Base-by-base conservation (phyloP, 2,888 invertebrate genomes). In the Sipha maydis region DNA sequence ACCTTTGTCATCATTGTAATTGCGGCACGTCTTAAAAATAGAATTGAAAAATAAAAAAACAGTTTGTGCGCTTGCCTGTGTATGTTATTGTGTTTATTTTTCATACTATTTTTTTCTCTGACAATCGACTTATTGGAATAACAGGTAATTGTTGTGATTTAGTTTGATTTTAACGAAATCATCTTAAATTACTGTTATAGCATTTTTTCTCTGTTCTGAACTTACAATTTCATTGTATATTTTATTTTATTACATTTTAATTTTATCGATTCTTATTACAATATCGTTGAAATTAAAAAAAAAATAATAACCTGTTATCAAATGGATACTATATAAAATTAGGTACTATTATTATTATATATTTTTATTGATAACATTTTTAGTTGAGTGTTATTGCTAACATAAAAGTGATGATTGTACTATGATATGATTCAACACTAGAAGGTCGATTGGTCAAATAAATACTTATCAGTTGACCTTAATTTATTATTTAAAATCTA, bases 21-120 rank as follows among this genome's bases (percentile, higher is more conserved):
- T 86, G 79, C 71, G 34, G 86, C 3, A 71, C 56, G 28, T 80
- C n/a, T 86, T 86, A 86, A 86, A 79, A 86, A 79, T 86, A 86
- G 79, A 71, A 7, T n/a, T 67, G 0, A 25, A 28, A 83, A 86
- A 56, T n/a, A 54, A 73, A 34, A 54, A 78, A 78, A 56, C 28
- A 21, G 56, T 21, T 17, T 21, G 3, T 8, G 19, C 17, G 56
- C 56, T 21, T 19, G 19, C 17, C 34, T 0, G 73, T 34, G 75
- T 54, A 11, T 28, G 25, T 25, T 25, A n/a, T 25, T 61, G 61
- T 21, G 61, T 21, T 9, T 9, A 48, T 21, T 19, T 21, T 56
- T 21, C 56, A 21, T 67, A n/a, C 4, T n/a, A 1, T n/a, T 67
- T 67, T 67, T 69, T 31, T 69, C 14, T 28, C 2, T 69, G 69